Evolutionary conservation across 2,113 vertebrate species (phyloP), one percentile per base, ranked within the genome.

Genomic region (Elanoides forficatus): DNA sequence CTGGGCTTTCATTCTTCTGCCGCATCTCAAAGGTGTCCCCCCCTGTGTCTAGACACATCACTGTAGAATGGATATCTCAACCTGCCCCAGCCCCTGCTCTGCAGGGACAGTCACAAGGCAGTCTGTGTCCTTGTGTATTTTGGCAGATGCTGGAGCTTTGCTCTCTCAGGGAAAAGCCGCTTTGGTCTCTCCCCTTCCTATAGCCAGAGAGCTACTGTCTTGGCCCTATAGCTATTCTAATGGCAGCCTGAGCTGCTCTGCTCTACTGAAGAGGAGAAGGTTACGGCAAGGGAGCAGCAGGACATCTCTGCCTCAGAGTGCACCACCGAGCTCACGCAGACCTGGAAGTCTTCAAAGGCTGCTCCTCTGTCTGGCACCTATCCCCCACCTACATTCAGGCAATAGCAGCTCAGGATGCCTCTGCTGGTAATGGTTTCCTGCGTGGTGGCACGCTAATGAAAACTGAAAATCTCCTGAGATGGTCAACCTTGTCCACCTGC

Each of bases 101-200:
- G 86, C 89, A 75, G 94, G 93, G 89, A 75, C 93, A 36, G 47
- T 18, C 52, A 20, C 60, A 30, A 22, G 68, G 81, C 73, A 1
- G 47, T 6, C 86, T 76, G 80, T 63, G 88, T 83, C 95, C 73
- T 71, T 87, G 95, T 90, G 89, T 95, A 36, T 68, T 95, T 93
- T 93, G 93, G 95, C 95, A 93, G 71, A 56, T 40, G 40, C 60
- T 55, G 23, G 74, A 84, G 60, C 55, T 87, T 83, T 78, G 73
- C 23, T 68, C 43, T 93, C 79, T 70, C 80, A 53, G 80, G 55
- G 60, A 42, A 73, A 88, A 73, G 42, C 45, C 75, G 23, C 78
- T 89, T 59, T 47, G n/a, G 65, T 89, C 68, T 95, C 83, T 74
- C 76, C 81, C 9, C 59, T 74, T 91, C 71, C 60, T 66, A 67